Evolutionary conservation across 1,140 invertebrate species (phyloP), one percentile per base, ranked within the genome.

Genomic region (Drosophila dunni): DNA sequence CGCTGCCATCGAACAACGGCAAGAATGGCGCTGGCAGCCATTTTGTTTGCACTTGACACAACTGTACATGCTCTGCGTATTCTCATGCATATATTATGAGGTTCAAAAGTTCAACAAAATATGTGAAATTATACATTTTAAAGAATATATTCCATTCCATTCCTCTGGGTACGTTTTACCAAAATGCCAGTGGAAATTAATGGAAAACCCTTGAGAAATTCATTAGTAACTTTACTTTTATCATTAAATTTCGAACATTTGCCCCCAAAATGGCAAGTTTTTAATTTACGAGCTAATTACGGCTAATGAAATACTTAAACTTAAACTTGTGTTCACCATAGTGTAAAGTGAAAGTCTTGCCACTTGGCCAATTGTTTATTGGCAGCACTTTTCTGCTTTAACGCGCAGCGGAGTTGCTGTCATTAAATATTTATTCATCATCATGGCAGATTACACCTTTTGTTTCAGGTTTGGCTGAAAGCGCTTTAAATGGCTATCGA

Each of bases 11-110:
- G 44, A 46, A 34, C 42, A 46, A n/a, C 11, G 44, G 56, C 68
- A 78, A 85, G 81, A 81, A 78, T 75, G 66, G 78, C 66, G 50
- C 45, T 61, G 70, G 42, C 66, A 46, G 79, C 73, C 81, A 84
- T 84, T 84, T 85, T 85, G 81, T 85, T 84, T 84, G 78, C 81
- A 84, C 65, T 85, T 76, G 81, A 81, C 82, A 81, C 77, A 68
- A 54, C 38, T 63, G 46, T 53, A 66, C 44, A 42, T 33, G 42
- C 51, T 51, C 17, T 34, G 8, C 10, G 45, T n/a, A 68, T 53
- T 34, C 56, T 74, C 50, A 56, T 56, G 64, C 57, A 74, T 48
- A 56, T 60, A 60, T 44, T 53, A 67, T 67, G 62, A 64, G 62
- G 20, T 44, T 54, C 50, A 17, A 64, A 64, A 54, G 50, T 64